Base-by-base conservation (phyloP, 2,113 vertebrate species). In the Glaucidium brasilianum region DNA sequence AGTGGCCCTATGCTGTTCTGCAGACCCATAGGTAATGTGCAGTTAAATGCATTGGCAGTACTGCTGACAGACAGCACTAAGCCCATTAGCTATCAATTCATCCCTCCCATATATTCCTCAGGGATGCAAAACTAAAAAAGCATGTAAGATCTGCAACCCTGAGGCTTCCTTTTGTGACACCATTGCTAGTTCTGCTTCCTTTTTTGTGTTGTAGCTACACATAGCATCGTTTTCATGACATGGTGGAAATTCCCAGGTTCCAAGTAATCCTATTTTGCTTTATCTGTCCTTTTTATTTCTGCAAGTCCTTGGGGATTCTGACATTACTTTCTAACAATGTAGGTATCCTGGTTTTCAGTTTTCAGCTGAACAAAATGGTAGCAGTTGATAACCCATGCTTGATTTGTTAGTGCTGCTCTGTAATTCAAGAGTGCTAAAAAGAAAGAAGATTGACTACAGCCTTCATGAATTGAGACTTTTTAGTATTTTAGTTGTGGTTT, bases 211-310 rank as follows among this genome's bases (percentile, higher is more conserved):
- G 64, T 62, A 92, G 53, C 58, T 90, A 79, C 45, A 41, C 34
- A 62, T 2, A 45, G 78, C 22, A 92, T 66, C 45, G 8, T 94
- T 94, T 85, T 95, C 74, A 66, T 23, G 45, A 83, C 50, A 75
- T 43, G 45, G 71, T 73, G 9, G 87, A 85, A 94, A 96, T 92
- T 90, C 85, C 90, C 92, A 92, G 53, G 74, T 85, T 96, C 45
- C 71, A 49, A 87, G 84, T 95, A 96, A 96, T 90, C 87, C 49
- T 90, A 30, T 93, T 95, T 95, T 93, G 35, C 19, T 88, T 94
- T 96, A 88, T 88, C 66, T 85, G 34, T 66, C 35, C 49, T 94
- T 85, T 96, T 90, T 76, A 79, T 94, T 88, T 82, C 85, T 92
- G 58, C 18, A 76, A 73, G 49, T 90, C 93, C 77, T 76, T 58